A percentile compares a stretch with the other conserved stretches of the same genome.
These are phyloP conservation scores for Lutraria lutraria DNA, from an alignment of 2,888 invertebrate genomes.

Conservation along the genomic window DNA sequence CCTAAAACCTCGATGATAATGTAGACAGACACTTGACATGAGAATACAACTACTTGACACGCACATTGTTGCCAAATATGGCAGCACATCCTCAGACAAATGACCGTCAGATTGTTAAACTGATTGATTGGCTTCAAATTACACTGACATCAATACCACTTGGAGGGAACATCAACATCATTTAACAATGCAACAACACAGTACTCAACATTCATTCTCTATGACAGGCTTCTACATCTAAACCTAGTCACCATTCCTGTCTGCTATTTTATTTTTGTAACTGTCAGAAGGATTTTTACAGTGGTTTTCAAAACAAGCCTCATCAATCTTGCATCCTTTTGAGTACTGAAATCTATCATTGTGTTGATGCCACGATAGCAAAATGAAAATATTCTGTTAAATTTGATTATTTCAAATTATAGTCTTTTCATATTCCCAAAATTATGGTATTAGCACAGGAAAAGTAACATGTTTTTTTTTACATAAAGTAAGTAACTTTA, in stretches of 20 bases:
- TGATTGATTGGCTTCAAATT: slow-evolving; percentile 16
- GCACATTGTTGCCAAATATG: background rate
- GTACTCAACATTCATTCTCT: background rate
- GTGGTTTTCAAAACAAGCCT: background rate
- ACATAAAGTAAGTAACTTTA: too few relatives aligned
- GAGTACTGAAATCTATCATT: too few relatives aligned
- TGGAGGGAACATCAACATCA: background rate
- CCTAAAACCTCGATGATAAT: background rate
- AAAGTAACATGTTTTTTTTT: too few relatives aligned
- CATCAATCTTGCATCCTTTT: too few relatives aligned
- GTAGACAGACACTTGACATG: slow-evolving; percentile 14
- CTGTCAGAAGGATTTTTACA: background rate
- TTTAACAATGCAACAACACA: background rate
- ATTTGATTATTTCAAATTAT: background rate
- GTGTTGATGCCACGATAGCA: background rate
- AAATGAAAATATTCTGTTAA: background rate
- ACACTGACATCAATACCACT: background rate
- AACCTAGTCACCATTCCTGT: background rate
- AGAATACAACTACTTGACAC: slow-evolving; percentile 4
- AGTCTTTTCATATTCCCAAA: background rate
- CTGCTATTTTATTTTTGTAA: background rate
- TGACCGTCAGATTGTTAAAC: background rate
- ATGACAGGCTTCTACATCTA: background rate
- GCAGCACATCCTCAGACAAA: background rate
- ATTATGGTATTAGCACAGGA: background rate